Base-by-base conservation (phyloP, 2,797 vertebrate species). In the Gobio occitaniae region DNA sequence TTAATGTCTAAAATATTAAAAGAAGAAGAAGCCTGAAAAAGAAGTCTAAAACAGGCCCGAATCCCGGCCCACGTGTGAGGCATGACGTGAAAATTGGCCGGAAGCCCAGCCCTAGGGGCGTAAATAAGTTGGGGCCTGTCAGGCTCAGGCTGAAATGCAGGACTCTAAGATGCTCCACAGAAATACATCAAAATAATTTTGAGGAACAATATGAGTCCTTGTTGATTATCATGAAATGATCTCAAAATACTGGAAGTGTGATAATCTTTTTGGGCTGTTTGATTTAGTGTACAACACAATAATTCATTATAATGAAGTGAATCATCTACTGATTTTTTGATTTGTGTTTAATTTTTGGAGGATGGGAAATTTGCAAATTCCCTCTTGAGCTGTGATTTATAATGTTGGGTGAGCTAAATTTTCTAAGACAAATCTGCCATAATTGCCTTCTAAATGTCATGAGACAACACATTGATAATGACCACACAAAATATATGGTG, bases 371-470 rank as follows among this genome's bases (percentile, higher is more conserved):
- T 54, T 7, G 16, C 52, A 54, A 54, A 54, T 63, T 63, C 25
- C 12, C 61, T 63, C 12, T 63, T 63, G 12, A 63, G 61, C 25
- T 29, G 12, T 63, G 61, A 63, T 25, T 5, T 12, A 21, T 4
- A 21, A 56, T 56, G 17, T 19, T 19, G 19, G 19, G 8, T n/a
- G 19, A 56, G 54, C 7, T 3, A 21, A 4, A 56, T 25, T 61
- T 61, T 25, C n/a, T 61, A 52, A 75, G 52, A 36, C 48, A 75
- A 44, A 75, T 77, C 52, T 56, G 3, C n/a, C 36, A 29, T 21
- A 59, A 71, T 21, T 12, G 41, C 71, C 79, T 69, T 25, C 65
- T 36, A 59, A 72, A 82, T 48, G 41, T 17, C 41, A 74, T 36
- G 11, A 74, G 52, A 29, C 52, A 82, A 44, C 50, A 70, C 50